A percentile compares a stretch with the other conserved stretches of the same genome.
phyloP scores from a whole-genome alignment of 2,797 vertebrate genomes.

The Okamejei kenojei region DNA sequence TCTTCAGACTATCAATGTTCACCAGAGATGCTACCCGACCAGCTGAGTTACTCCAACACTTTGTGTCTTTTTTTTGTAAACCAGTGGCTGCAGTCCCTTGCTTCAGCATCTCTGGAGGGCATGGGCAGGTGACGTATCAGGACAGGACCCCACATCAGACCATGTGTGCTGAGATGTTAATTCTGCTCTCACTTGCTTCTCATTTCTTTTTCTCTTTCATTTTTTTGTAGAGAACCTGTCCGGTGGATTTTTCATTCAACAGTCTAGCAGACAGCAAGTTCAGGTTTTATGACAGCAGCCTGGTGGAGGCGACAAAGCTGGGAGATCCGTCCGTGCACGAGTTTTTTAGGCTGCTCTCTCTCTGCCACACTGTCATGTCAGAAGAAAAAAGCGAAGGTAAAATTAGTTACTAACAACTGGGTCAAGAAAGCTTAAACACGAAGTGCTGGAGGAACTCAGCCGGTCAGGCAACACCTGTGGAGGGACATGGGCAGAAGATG shows the following conservation, averaged over 20 bases:
- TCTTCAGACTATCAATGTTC: no score
- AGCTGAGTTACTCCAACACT: no score
- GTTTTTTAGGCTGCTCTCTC: conserved; percentile 62
- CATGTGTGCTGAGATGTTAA: not conserved
- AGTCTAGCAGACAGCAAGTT: conserved; percentile 54
- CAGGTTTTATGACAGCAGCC: conserved; percentile 58
- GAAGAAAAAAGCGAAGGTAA: conserved; percentile 64
- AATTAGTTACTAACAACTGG: not conserved
- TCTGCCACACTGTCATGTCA: conserved; percentile 69
- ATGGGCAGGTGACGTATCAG: no score
- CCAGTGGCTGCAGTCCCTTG: no score
- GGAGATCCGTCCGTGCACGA: conserved; percentile 58
- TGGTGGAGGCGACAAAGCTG: conserved; percentile 58
- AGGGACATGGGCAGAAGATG: no score
- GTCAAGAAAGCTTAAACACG: no score
- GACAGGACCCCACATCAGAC: no score
- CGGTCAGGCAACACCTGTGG: no score
- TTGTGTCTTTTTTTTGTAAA: no score
- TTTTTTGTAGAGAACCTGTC: conserved; percentile 59
- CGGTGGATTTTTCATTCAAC: conserved; percentile 64
- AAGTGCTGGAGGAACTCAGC: no score
- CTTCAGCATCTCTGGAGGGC: no score
- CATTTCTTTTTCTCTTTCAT: not conserved
- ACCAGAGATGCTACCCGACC: no score
- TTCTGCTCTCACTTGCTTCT: not conserved